These are phyloP conservation scores for Chrysopilus asiliformis DNA, from an alignment of 2,888 invertebrate species.

Conservation along the genomic window DNA sequence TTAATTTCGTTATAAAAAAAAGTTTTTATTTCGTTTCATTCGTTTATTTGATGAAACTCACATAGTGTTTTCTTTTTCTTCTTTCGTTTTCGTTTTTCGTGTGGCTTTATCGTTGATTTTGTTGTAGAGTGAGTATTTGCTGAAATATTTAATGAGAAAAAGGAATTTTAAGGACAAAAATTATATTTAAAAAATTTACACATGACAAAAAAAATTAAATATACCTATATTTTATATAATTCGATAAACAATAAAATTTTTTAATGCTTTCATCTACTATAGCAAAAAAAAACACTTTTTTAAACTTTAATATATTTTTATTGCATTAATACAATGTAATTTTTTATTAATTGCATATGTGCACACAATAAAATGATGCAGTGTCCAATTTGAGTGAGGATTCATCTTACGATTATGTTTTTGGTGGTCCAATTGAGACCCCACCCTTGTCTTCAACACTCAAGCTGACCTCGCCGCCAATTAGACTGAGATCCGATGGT, in stretches of 20 bases:
- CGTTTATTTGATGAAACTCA: constrained; percentile 3
- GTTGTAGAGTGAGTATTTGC: constrained; percentile 22
- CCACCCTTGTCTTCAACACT: constrained; percentile 35
- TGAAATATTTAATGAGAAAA: too few species aligned
- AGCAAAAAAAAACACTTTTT: not conserved
- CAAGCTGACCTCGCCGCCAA: constrained; percentile 39
- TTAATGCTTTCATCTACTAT: not conserved
- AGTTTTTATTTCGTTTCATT: not conserved
- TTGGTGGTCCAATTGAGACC: constrained; percentile 38
- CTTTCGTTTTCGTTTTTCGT: constrained; percentile 17
- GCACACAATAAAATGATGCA: constrained; percentile 16
- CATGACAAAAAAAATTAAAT: constrained; percentile 5
- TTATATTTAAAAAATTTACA: constrained; percentile 1
- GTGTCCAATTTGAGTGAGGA: constrained; percentile 38
- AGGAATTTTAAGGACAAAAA: too few species aligned
- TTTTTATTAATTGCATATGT: not conserved
- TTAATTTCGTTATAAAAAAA: not conserved
- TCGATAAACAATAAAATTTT: not conserved
- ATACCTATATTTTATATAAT: not conserved
- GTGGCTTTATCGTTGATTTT: constrained; percentile 29
- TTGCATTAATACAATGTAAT: not conserved
- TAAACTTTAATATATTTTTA: not conserved
- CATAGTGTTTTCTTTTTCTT: constrained; percentile 10
- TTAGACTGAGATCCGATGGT: constrained; percentile 37
- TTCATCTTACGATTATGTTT: constrained; percentile 39